Conservation (phyloP, 2,113 vertebrate genomes). For the Micronycteris hirsuta region DNA sequence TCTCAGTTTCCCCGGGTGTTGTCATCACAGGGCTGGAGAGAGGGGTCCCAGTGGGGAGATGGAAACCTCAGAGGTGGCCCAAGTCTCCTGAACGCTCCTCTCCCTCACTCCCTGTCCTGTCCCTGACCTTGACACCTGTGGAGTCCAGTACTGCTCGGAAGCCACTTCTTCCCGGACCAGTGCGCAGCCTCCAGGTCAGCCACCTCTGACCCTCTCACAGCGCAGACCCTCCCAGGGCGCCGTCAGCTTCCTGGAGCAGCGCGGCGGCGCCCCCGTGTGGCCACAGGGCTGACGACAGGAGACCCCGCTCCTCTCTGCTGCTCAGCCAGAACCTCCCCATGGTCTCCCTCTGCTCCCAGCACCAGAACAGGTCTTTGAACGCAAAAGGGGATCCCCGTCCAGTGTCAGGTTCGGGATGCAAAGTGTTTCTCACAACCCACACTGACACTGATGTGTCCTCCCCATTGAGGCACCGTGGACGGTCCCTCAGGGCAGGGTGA, state of each 20-base stretch:
- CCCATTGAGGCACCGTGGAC: neutral
- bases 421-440: neutral
- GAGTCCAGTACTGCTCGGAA: neutral
- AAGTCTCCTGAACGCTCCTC: neutral
- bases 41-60: too few species aligned
- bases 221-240: neutral
- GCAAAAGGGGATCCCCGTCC: too few species aligned
- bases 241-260: rapidly evolving
- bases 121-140: neutral
- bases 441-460: neutral
- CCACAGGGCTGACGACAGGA: neutral
- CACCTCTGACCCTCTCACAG: neutral
- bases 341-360: neutral
- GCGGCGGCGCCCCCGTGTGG: neutral
- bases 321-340: neutral
- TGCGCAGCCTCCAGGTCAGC: neutral
- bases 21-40: neutral
- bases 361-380: neutral
- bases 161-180: neutral
- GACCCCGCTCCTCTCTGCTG: too few species aligned
- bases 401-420: neutral
- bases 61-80: neutral
- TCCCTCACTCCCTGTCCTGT: neutral
- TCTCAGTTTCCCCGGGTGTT: neutral
- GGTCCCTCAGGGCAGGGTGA: neutral